Evolutionary conservation across 1,140 invertebrate genomes (phyloP).

Genomic region (Eupeodes corollae): DNA sequence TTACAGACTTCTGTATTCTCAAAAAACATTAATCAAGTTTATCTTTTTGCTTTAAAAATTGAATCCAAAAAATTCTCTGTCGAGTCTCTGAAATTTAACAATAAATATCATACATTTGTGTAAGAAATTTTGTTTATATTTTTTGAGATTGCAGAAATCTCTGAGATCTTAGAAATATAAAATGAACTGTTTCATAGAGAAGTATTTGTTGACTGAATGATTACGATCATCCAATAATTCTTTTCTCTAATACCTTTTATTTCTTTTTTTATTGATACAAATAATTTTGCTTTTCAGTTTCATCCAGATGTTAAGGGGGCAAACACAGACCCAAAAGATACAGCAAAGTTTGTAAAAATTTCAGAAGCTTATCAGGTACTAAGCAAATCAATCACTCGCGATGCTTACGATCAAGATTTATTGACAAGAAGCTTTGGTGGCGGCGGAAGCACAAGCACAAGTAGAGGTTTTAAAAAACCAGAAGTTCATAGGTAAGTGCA

Average conservation of each 20-base stretch:
- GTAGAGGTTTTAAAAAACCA: not conserved
- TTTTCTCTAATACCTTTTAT: not conserved
- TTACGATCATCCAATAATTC: not conserved
- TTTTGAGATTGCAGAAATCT: no score
- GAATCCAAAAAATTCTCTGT: no score
- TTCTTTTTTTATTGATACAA: not conserved
- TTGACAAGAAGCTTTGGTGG: not conserved
- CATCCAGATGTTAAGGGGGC: constrained; percentile 52
- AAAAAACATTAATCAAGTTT: no score
- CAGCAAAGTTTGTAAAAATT: constrained; percentile 44
- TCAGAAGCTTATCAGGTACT: constrained; percentile 53
- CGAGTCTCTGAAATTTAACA: no score
- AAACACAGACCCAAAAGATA: constrained; percentile 38
- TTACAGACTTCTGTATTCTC: no score
- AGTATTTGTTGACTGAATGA: no score
- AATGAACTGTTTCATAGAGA: no score
- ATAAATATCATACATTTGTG: no score
- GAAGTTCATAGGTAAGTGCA: constrained; percentile 4
- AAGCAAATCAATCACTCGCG: constrained; percentile 42
- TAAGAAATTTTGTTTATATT: no score
- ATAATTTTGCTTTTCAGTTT: constrained; percentile 20
- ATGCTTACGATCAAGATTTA: constrained; percentile 43
- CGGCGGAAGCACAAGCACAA: no score
- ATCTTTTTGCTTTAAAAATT: no score
- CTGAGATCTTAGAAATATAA: no score